Percentiles rank a stretch among this genome's conserved stretches.
These are phyloP conservation scores for Calliscelio sp. DNA, from an alignment of 2,888 invertebrate species.

Conservation along the genomic window DNA sequence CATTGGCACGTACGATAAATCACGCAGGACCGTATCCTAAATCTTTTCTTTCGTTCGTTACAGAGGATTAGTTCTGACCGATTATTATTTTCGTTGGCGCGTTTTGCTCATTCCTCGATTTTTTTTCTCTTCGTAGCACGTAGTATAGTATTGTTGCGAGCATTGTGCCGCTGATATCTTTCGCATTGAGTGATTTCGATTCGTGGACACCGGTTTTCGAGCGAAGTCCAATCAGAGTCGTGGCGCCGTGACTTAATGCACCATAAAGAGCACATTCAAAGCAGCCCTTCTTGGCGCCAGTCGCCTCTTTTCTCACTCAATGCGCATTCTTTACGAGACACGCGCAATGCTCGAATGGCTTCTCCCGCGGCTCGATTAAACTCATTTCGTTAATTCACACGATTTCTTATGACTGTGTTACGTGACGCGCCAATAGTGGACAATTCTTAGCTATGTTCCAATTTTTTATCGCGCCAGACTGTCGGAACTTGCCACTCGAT, in stretches of 20 bases:
- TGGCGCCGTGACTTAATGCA: slow-evolving; percentile 75
- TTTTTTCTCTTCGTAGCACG: no score
- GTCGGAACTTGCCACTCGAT: no score
- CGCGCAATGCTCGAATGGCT: slow-evolving; percentile 63
- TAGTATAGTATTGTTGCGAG: slow-evolving; percentile 24
- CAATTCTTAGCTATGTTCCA: slow-evolving; percentile 41
- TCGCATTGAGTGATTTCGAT: slow-evolving; percentile 38
- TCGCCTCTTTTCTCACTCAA: slow-evolving; percentile 78
- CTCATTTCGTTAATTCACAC: slow-evolving; percentile 64
- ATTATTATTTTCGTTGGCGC: slow-evolving; percentile 8
- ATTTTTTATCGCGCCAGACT: slow-evolving; percentile 16
- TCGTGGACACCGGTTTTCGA: slow-evolving; percentile 47
- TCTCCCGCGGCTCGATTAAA: slow-evolving; percentile 53
- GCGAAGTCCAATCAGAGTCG: slow-evolving; percentile 46
- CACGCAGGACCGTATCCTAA: slow-evolving; percentile 35
- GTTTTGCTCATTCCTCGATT: no score
- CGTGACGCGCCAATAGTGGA: slow-evolving; percentile 53
- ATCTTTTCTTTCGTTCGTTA: slow-evolving; percentile 58
- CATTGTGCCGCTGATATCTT: slow-evolving; percentile 50
- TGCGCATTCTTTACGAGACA: slow-evolving; percentile 80
- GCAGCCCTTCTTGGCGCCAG: slow-evolving; percentile 82
- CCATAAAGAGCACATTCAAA: slow-evolving; percentile 82
- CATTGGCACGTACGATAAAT: slow-evolving; percentile 44
- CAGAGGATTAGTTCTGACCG: slow-evolving; percentile 49
- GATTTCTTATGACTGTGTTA: slow-evolving; percentile 53